phyloP scores from a whole-genome alignment of 1,140 invertebrate species.

The Cataglyphis hispanica region DNA sequence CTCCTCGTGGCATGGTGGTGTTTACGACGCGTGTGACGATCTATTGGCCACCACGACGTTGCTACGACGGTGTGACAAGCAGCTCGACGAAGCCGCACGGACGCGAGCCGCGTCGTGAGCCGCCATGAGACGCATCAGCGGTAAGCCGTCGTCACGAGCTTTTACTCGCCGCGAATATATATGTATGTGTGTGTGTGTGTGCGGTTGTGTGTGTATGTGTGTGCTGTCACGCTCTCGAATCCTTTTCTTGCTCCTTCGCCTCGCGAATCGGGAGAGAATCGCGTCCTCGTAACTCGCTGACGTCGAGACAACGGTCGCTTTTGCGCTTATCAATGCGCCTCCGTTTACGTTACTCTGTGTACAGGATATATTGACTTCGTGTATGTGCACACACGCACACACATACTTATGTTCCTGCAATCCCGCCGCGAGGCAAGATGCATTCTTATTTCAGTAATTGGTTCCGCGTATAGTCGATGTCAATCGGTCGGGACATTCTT shows the following conservation, averaged over 20 bases:
- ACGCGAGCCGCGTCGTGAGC: conserved; percentile 73
- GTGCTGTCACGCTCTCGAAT: not conserved
- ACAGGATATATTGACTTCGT: too few species aligned
- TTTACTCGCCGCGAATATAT: not conserved
- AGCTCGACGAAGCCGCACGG: conserved; percentile 63
- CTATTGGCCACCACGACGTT: conserved; percentile 36
- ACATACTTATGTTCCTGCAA: not conserved
- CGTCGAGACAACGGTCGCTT: too few species aligned
- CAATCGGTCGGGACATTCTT: not conserved
- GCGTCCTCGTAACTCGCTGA: too few species aligned
- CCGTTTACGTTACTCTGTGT: too few species aligned
- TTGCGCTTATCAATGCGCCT: too few species aligned
- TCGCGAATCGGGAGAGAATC: too few species aligned
- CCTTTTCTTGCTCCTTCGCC: too few species aligned
- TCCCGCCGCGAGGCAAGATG: not conserved
- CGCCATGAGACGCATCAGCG: conserved; percentile 84
- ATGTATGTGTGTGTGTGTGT: not conserved
- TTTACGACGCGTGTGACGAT: conserved; percentile 68
- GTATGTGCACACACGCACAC: too few species aligned
- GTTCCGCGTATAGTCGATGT: not conserved
- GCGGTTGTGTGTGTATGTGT: not conserved
- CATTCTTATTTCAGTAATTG: not conserved
- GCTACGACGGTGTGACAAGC: conserved; percentile 52
- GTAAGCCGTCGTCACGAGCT: conserved; percentile 73
- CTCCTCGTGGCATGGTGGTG: conserved; percentile 75